phyloP scores from a whole-genome alignment of 2,113 vertebrate genomes.

The Tylochromis polylepis region DNA sequence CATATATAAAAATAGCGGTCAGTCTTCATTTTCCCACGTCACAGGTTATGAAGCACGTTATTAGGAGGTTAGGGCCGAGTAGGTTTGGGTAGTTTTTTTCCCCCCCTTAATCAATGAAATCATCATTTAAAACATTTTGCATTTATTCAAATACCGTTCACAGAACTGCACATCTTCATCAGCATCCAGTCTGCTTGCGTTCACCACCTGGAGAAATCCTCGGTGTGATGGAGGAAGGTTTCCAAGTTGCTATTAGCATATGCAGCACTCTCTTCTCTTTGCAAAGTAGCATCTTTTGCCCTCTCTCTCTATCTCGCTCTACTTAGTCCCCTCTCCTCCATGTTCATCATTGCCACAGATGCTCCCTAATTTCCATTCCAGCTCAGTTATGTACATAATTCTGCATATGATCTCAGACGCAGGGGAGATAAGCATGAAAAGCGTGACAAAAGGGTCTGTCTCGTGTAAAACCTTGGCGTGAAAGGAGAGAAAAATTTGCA shows the following conservation, averaged over 20 bases:
- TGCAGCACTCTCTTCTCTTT: conserved; percentile 3
- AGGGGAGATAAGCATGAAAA: neutral
- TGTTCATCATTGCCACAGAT: conserved; percentile 44
- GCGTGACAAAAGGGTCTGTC: neutral
- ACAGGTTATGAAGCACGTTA: neutral
- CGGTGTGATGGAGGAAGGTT: conserved; percentile 31
- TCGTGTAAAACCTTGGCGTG: neutral
- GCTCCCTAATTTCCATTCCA: conserved; percentile 61
- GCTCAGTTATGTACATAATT: conserved; percentile 73
- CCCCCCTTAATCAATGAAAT: neutral
- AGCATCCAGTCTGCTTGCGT: neutral
- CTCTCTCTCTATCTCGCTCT: neutral
- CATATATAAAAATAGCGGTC: neutral
- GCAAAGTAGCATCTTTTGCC: conserved; percentile 32
- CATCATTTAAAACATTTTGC: neutral
- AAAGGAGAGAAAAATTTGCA: neutral
- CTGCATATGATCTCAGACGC: conserved; percentile 65
- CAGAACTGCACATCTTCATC: conserved; percentile 8
- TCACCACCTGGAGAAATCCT: conserved; percentile 40
- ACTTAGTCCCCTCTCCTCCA: neutral
- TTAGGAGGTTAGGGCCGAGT: neutral
- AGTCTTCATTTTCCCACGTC: neutral
- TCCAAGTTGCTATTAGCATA: conserved; percentile 40
- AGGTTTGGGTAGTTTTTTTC: neutral
- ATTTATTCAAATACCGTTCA: neutral